Conservation (phyloP, 2,113 vertebrate genomes). For the Henicopernis longicauda region DNA sequence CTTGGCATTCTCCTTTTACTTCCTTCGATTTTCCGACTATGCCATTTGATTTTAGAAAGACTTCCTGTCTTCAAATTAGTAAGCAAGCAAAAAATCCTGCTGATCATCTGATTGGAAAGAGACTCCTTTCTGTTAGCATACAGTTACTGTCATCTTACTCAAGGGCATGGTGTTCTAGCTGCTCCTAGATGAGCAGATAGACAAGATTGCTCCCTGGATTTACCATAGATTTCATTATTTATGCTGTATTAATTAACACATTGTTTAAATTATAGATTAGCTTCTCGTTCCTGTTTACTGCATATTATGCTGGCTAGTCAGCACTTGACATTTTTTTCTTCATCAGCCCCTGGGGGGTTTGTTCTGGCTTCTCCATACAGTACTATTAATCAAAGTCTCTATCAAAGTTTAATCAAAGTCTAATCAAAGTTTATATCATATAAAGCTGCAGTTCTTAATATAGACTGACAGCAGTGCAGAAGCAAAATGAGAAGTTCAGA, state of each 20-base stretch:
- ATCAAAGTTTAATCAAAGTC: conserved; percentile 53
- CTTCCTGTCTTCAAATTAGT: background rate
- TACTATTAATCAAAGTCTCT: conserved; percentile 22
- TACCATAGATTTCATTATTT: conserved; percentile 28
- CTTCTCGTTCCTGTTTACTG: conserved; percentile 14
- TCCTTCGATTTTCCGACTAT: background rate
- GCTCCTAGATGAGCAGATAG: background rate
- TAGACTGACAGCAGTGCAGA: background rate
- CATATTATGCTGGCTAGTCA: background rate
- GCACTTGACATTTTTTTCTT: background rate
- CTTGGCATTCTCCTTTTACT: background rate
- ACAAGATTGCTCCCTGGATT: background rate
- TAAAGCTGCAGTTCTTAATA: background rate
- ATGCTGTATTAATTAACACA: conserved; percentile 22
- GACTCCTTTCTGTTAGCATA: background rate
- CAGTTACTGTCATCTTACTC: background rate
- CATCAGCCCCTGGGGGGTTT: background rate
- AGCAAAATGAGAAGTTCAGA: conserved; percentile 4
- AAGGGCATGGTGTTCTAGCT: background rate
- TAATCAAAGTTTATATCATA: conserved; percentile 20
- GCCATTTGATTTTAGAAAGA: background rate
- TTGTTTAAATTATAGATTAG: conserved; percentile 47
- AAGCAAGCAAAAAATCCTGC: background rate
- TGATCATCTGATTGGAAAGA: background rate
- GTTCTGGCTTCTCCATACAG: conserved; percentile 2